A percentile compares a stretch with the other conserved stretches of the same genome.
These are phyloP conservation scores for Pogonomyrmex barbatus DNA, from an alignment of 1,140 invertebrate genomes.

Conservation along the genomic window DNA sequence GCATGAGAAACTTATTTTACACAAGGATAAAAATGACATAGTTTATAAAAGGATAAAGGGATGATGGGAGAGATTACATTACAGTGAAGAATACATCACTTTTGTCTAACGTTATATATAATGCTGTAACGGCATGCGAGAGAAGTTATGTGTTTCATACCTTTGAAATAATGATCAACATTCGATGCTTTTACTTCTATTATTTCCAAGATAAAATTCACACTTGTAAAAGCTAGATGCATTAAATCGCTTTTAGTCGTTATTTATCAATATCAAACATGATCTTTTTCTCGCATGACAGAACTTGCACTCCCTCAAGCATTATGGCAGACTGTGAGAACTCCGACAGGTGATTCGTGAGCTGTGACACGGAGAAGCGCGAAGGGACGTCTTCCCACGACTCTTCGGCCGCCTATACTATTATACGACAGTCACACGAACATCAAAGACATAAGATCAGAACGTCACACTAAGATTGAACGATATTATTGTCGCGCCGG, in stretches of 20 bases:
- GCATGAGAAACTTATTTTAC: conserved; percentile 14
- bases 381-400: conserved; percentile 46
- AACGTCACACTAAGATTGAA: conserved; percentile 18
- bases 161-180: neutral
- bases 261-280: conserved; percentile 52
- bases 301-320: conserved; percentile 39
- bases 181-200: neutral
- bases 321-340: conserved; percentile 69
- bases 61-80: neutral
- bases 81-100: neutral
- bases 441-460: conserved; percentile 40
- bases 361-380: conserved; percentile 59
- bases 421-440: conserved; percentile 33
- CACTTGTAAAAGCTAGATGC: neutral
- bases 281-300: conserved; percentile 62
- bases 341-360: conserved; percentile 66
- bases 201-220: neutral
- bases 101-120: neutral
- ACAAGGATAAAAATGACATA: neutral
- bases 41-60: neutral
- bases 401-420: conserved; percentile 57
- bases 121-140: neutral
- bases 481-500: conserved; percentile 54
- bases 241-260: conserved; percentile 58
- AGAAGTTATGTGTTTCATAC: neutral